Base-by-base conservation (phyloP, 2,888 invertebrate species). In the Pristionchus mayeri region DNA sequence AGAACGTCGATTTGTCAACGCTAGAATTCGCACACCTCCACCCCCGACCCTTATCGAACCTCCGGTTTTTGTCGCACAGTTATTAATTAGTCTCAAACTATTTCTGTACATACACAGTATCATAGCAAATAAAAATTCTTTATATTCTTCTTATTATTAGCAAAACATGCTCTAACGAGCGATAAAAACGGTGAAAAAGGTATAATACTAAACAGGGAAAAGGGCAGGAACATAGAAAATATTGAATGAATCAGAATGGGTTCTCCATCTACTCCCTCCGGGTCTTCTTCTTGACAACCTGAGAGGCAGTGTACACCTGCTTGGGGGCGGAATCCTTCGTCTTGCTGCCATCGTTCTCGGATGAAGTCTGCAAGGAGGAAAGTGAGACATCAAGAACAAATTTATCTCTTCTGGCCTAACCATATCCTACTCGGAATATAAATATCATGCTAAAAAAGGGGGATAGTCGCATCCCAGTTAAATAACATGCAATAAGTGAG, bases 41-140 rank as follows among this genome's bases (percentile, higher is more conserved):
- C 44, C 75, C 75, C 11, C 30, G n/a, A n/a, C n/a, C n/a, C 30
- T 11, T n/a, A 9, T 6, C 27, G 13, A 21, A 48, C 21, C 48
- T 75, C 75, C 75, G 75, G 75, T 75, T 75, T 75, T 13, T 13
- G n/a, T 63, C 75, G 13, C 44, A 34, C 27, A 75, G 44, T 48
- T 75, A 48, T 44, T 34, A 18, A 44, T 24, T 44, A 75, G 75
- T 75, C 75, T 9, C 48, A 18, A 37, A 48, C 75, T 75, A 44
- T 75, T 75, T 75, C 44, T 75, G 75, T 75, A 75, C 75, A 75
- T 75, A 75, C 44, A 75, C 40, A 7, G 34, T 21, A 24, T 37
- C 34, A 6, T 37, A 67, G 21, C 37, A 37, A 37, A 67, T 21
- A 37, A 67, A 34, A 27, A 67, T 37, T 37, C 67, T 67, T 67